A percentile compares a stretch with the other conserved stretches of the same genome.
Evolutionary conservation across 1,140 invertebrate genomes (phyloP).

Genomic region (Diprion similis): DNA sequence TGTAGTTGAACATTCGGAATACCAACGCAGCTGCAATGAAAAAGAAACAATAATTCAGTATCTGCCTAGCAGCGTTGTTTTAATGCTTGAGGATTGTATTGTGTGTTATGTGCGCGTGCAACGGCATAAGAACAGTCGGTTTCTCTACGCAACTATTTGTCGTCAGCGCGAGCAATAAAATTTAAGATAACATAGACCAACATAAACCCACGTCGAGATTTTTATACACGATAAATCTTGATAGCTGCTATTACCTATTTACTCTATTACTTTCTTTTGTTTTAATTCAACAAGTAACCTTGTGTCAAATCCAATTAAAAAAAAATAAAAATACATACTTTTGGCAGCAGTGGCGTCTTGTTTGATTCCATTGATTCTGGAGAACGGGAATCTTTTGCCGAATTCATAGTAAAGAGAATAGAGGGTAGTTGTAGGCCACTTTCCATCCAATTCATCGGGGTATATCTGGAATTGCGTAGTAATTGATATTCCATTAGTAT

Average conservation of each 20-base stretch:
- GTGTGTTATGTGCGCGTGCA: neutral
- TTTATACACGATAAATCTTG: neutral
- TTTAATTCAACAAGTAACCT: too few species aligned
- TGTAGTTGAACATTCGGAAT: constrained; percentile 91
- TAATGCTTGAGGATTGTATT: neutral
- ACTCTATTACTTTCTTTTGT: too few species aligned
- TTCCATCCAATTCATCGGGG: constrained; percentile 73
- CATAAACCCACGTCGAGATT: neutral
- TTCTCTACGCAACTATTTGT: neutral
- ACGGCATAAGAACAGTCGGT: neutral
- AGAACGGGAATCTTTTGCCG: constrained; percentile 75
- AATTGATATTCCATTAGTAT: too few species aligned
- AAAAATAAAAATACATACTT: constrained; percentile 50
- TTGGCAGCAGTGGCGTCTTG: constrained; percentile 74
- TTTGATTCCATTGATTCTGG: constrained; percentile 74
- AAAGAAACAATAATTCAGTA: constrained; percentile 12
- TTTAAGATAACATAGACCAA: neutral
- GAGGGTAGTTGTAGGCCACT: constrained; percentile 77
- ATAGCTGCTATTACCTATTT: too few species aligned
- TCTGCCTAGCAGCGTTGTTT: neutral
- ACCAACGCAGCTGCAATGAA: constrained; percentile 77
- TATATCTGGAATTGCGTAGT: constrained; percentile 62
- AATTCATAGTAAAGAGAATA: constrained; percentile 80
- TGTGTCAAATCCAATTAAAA: constrained; percentile 66
- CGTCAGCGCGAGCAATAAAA: neutral